Conservation (phyloP, 1,140 invertebrate species). For the Drosophila micromelanica region DNA sequence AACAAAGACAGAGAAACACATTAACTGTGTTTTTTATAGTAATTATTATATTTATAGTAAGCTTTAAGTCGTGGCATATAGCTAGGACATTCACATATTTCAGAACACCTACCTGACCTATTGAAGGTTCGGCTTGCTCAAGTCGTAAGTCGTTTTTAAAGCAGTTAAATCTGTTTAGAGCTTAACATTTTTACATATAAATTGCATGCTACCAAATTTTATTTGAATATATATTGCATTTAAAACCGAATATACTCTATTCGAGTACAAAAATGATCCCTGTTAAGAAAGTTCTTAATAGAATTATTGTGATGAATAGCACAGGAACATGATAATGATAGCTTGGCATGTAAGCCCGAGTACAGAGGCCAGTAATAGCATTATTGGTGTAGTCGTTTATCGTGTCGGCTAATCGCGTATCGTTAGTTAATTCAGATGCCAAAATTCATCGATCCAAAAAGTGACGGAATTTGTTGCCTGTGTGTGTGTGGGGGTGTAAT, state of each 20-base stretch:
- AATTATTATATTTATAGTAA: conserved; percentile 7
- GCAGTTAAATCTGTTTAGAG: too few species aligned
- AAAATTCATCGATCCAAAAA: conserved; percentile 23
- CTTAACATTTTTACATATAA: too few species aligned
- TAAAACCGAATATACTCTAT: too few species aligned
- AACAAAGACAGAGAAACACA: neutral
- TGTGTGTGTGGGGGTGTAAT: too few species aligned
- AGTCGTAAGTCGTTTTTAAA: too few species aligned
- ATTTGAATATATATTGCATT: too few species aligned
- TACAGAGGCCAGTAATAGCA: neutral
- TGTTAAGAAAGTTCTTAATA: neutral
- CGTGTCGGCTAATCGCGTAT: conserved; percentile 4
- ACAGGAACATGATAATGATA: conserved; percentile 17
- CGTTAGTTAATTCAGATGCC: neutral
- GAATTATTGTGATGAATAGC: conserved; percentile 13
- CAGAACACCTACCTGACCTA: too few species aligned
- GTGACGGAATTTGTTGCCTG: conserved; percentile 8
- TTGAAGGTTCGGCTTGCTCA: too few species aligned
- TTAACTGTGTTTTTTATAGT: neutral
- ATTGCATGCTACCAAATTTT: too few species aligned
- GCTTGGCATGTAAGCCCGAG: conserved; percentile 13
- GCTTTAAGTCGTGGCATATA: neutral
- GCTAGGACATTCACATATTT: neutral
- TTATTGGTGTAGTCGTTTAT: neutral
- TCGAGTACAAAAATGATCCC: neutral